phyloP scores from a whole-genome alignment of 2,888 invertebrate species.

The Bimastos eiseni region DNA sequence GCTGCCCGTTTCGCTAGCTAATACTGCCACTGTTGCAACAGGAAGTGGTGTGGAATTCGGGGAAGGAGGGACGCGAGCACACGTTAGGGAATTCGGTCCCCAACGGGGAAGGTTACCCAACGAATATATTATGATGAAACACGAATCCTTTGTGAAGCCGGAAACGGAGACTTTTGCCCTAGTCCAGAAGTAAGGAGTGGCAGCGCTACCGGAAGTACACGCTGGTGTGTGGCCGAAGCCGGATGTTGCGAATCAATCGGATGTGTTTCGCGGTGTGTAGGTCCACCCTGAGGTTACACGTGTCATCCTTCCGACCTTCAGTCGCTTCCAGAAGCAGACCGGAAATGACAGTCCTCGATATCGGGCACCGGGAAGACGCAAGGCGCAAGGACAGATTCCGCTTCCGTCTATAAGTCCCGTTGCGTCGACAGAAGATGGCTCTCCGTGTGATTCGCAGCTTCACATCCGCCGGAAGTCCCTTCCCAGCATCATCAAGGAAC shows the following conservation, averaged over 20 bases:
- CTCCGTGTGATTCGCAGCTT: not conserved
- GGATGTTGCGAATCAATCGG: not conserved
- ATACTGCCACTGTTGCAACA: not conserved
- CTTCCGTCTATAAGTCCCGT: not conserved
- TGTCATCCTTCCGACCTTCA: not conserved
- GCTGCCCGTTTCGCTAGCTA: not conserved
- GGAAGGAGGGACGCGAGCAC: not conserved
- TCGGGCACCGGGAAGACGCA: not conserved
- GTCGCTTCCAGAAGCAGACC: not conserved
- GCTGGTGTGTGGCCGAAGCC: not conserved
- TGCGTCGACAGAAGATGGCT: not conserved
- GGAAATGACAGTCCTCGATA: not conserved
- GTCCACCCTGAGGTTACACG: not conserved
- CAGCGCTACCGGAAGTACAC: not conserved
- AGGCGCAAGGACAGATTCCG: not conserved
- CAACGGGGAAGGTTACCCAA: not conserved
- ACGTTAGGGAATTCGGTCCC: not conserved
- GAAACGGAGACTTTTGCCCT: not conserved
- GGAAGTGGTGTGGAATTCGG: not conserved
- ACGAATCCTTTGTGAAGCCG: not conserved
- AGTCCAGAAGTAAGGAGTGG: not conserved
- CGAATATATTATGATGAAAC: not conserved
- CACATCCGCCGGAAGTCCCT: conserved; percentile 30
- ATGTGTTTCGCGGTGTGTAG: not conserved
- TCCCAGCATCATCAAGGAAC: conserved; percentile 31